Percentiles rank a stretch among this genome's conserved stretches.
Conservation (phyloP, 2,888 invertebrate genomes). For the Alcis repandata region DNA sequence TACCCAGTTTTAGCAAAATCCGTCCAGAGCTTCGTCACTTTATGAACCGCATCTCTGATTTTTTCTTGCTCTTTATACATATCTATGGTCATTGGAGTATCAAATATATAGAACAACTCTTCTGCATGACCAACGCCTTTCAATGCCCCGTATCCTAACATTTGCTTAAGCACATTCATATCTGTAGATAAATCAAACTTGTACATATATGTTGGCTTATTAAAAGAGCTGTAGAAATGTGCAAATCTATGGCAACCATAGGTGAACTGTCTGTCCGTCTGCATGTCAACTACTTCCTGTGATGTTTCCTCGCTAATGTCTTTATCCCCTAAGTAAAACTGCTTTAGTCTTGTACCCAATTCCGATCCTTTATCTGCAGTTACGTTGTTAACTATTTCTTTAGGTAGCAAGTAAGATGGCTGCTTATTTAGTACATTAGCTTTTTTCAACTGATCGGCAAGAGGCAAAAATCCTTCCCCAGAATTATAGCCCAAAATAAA, state of each 20-base stretch:
- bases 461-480: constrained; percentile 62
- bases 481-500: constrained; percentile 68
- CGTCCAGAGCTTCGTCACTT: constrained; percentile 77
- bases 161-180: constrained; percentile 63
- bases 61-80: constrained; percentile 61
- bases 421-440: constrained; percentile 54
- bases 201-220: constrained; percentile 62
- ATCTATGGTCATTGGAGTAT: constrained; percentile 63
- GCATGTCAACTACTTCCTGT: constrained; percentile 53
- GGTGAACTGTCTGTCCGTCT: constrained; percentile 61
- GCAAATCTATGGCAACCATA: constrained; percentile 66
- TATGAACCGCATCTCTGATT: constrained; percentile 62
- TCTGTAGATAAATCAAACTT: constrained; percentile 66
- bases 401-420: constrained; percentile 61
- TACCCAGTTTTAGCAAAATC: constrained; percentile 76
- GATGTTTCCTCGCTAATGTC: constrained; percentile 52
- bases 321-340: constrained; percentile 61
- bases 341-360: constrained; percentile 61
- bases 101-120: constrained; percentile 80
- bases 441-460: constrained; percentile 56
- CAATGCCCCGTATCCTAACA: constrained; percentile 46
- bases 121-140: constrained; percentile 80
- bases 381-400: constrained; percentile 58
- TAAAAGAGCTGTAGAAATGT: constrained; percentile 53
- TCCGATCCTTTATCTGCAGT: constrained; percentile 42